Conservation (phyloP, 2,888 invertebrate species). For the Tipula vernalis region DNA sequence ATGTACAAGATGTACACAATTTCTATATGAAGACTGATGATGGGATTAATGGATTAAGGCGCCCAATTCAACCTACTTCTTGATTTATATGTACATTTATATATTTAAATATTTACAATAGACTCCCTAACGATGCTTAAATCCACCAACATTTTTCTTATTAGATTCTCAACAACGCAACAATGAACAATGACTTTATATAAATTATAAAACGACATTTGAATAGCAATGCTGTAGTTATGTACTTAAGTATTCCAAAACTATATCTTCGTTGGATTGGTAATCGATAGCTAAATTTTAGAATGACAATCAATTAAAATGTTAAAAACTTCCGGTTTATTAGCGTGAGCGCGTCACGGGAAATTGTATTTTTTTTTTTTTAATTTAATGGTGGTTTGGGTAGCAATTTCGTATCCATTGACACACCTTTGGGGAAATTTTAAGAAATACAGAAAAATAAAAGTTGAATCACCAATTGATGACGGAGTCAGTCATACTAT, state of each 20-base stretch:
- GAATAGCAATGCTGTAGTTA: background rate
- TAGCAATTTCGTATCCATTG: background rate
- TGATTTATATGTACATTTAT: background rate
- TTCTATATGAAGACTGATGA: background rate
- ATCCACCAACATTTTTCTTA: background rate
- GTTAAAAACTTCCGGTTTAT: background rate
- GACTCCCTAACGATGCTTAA: background rate
- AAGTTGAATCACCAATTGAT: no score
- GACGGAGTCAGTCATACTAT: no score
- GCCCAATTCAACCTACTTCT: background rate
- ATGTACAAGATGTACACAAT: background rate
- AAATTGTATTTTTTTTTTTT: background rate
- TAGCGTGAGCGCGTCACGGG: background rate
- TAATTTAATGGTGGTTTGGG: background rate
- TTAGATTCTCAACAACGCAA: background rate
- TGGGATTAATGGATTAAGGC: background rate
- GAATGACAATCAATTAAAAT: background rate
- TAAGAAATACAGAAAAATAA: no score
- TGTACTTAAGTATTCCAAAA: background rate
- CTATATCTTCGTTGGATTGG: background rate
- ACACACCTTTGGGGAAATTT: no score
- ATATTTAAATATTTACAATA: background rate
- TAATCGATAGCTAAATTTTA: background rate
- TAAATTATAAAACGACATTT: background rate
- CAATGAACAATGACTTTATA: background rate